Evolutionary conservation across 2,888 invertebrate genomes (phyloP).

Genomic region (Therioaphis trifolii): DNA sequence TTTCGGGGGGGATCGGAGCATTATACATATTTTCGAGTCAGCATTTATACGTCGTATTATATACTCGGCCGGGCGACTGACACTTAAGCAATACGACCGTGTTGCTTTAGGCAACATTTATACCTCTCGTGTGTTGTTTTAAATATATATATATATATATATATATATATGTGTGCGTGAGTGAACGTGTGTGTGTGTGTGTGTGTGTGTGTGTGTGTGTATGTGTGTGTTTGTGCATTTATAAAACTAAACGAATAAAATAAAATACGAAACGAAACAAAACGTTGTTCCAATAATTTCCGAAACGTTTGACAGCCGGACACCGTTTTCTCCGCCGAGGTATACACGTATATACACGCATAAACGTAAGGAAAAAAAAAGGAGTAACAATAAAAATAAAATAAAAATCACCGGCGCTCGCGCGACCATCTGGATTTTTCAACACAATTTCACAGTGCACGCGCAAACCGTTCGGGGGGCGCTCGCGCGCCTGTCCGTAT

Average conservation of each 20-base stretch:
- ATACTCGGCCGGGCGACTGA: neutral
- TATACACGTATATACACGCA: neutral
- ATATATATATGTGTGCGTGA: neutral
- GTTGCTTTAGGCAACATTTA: slow-evolving; percentile 36
- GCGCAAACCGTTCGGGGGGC: neutral
- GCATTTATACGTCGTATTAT: neutral
- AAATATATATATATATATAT: neutral
- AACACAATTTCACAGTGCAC: slow-evolving; percentile 39
- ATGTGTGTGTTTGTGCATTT: too few relatives aligned
- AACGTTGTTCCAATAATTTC: slow-evolving; percentile 56
- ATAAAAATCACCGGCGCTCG: slow-evolving; percentile 7
- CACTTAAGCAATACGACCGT: slow-evolving; percentile 33
- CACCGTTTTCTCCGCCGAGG: slow-evolving; percentile 16
- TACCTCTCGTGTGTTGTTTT: slow-evolving; percentile 20
- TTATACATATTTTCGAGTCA: slow-evolving; percentile 9
- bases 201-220: too few relatives aligned
- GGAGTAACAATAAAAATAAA: slow-evolving; percentile 6
- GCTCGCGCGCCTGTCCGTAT: neutral
- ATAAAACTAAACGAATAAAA: slow-evolving; percentile 22
- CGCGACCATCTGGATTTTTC: slow-evolving; percentile 49
- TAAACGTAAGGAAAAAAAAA: neutral
- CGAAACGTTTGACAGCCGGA: slow-evolving; percentile 60
- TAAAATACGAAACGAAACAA: slow-evolving; percentile 34
- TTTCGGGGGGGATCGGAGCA: slow-evolving; percentile 23
- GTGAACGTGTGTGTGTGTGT: too few relatives aligned